Evolutionary conservation across 2,888 invertebrate species (phyloP).

Genomic region (Caenorhabditis japonica): DNA sequence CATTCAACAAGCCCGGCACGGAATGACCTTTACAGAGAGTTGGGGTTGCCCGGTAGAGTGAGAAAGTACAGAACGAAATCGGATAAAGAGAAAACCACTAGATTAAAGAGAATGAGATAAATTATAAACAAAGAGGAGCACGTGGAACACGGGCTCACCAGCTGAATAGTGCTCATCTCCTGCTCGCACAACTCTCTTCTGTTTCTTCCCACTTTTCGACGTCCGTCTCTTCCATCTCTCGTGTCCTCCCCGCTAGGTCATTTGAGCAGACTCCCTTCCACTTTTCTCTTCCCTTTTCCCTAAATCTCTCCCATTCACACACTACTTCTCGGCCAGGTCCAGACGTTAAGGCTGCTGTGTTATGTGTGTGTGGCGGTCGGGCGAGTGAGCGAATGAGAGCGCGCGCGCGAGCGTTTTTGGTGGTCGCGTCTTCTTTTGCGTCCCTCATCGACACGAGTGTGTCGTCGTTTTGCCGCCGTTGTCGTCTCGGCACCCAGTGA

Average conservation of each 20-base stretch:
- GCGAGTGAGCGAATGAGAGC: not conserved
- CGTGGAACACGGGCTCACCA: too few species aligned
- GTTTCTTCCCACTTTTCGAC: conserved; percentile 3
- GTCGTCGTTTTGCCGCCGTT: conserved; percentile 4
- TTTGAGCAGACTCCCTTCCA: too few species aligned
- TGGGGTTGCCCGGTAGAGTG: too few species aligned
- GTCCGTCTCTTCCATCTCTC: not conserved
- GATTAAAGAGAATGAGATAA: too few species aligned
- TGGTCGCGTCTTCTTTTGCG: conserved; percentile 10
- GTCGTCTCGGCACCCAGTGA: conserved; percentile 15
- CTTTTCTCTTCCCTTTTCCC: too few species aligned
- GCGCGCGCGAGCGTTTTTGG: conserved; percentile 31
- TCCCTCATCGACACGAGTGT: not conserved
- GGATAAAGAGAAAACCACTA: too few species aligned
- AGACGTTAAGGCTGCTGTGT: not conserved
- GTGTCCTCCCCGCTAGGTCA: not conserved
- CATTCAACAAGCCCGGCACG: too few species aligned
- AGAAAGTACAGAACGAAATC: not conserved
- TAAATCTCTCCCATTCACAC: conserved; percentile 1
- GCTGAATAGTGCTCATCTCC: conserved; percentile 23
- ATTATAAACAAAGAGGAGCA: too few species aligned
- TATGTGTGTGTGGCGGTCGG: too few species aligned
- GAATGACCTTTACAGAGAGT: too few species aligned
- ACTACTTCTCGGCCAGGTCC: conserved; percentile 9
- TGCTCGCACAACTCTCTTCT: not conserved